Base-by-base conservation (phyloP, 2,113 vertebrate genomes). In the Crypturellus undulatus region DNA sequence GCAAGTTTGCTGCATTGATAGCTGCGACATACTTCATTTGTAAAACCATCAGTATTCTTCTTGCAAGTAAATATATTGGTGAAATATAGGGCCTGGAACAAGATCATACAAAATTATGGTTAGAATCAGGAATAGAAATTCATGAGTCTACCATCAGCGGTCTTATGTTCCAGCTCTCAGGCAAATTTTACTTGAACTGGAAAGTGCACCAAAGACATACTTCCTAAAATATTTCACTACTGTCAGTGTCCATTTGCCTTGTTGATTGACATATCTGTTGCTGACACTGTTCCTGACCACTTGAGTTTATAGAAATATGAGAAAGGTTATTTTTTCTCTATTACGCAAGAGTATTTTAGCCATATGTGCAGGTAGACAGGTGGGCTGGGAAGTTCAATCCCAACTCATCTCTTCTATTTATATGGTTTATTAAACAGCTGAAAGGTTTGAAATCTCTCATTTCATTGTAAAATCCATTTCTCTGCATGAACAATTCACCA, bases 341-440 rank as follows among this genome's bases (percentile, higher is more conserved):
- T 77, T 90, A 86, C 30, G n/a, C 79, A 83, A 75, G 82, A 87
- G 40, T 84, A 42, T 89, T 94, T 90, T 72, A 77, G 30, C 70
- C 71, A 32, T 68, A 82, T 86, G 36, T 91, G 43, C n/a, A 72
- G 59, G 25, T 88, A 89, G 54, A n/a, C 76, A 96, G 84, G 72
- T 95, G 94, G 82, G 69, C 58, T 92, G 87, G 85, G 54, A 85
- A 90, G 36, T 45, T 96, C 67, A 93, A 52, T 75, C 49, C 65
- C 73, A 90, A 79, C 3, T 13, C 34, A 70, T 93, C 68, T 59
- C 32, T 94, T 96, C 72, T 94, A 77, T 95, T 95, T 84, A 84
- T 88, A 84, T 36, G 59, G 69, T 88, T 94, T 94, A 94, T 90
- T 93, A 96, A 95, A 91, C 79, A 92, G 59, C 82, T 95, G 91